Conservation (phyloP, 2,113 vertebrate species). For the Nyctereutes procyonoides region DNA sequence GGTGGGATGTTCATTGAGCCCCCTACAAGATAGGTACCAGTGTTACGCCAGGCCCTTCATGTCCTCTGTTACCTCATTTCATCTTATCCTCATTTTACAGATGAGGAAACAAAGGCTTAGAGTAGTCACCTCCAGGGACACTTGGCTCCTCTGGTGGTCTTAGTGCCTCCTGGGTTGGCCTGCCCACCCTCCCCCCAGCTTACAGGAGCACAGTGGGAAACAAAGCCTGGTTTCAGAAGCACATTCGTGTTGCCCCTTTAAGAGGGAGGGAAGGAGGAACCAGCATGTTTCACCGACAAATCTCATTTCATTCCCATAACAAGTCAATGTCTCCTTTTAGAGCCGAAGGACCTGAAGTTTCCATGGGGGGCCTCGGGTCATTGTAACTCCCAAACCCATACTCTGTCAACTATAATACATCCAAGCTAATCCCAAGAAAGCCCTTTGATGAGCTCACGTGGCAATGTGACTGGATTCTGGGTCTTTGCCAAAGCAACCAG, state of each 20-base stretch:
- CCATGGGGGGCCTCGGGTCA: background rate
- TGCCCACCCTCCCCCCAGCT: background rate
- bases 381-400: background rate
- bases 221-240: background rate
- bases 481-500: conserved; percentile 14
- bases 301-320: conserved; percentile 1
- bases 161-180: background rate
- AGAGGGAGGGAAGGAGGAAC: background rate
- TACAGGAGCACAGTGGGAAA: background rate
- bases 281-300: background rate
- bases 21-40: background rate
- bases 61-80: background rate
- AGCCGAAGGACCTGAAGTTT: background rate
- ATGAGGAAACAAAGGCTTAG: background rate
- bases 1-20: background rate
- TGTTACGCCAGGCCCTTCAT: background rate
- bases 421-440: background rate
- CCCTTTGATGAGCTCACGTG: background rate
- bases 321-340: conserved; percentile 22
- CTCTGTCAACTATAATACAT: background rate
- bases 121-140: background rate
- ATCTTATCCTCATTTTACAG: background rate
- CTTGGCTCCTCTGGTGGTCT: background rate
- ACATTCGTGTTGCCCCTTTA: background rate
- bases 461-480: background rate